Evolutionary conservation across 2,797 vertebrate genomes (phyloP).

Genomic region (Channa striata): DNA sequence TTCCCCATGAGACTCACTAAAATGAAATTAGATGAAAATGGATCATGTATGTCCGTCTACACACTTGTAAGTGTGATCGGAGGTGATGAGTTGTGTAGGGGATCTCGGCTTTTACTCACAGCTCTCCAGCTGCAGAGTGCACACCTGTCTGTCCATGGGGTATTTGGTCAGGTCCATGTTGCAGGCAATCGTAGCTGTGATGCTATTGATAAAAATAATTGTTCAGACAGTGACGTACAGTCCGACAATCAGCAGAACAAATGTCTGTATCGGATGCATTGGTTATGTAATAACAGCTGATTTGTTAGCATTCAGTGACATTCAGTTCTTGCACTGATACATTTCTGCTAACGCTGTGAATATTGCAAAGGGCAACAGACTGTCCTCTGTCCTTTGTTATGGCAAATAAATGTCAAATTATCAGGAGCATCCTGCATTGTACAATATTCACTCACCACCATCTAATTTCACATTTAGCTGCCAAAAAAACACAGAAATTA

Average conservation of each 20-base stretch:
- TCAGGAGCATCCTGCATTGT: background rate
- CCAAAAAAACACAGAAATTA: background rate
- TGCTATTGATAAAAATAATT: slow-evolving; percentile 75
- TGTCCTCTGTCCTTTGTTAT: background rate
- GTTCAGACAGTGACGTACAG: too few species aligned
- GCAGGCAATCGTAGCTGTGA: slow-evolving; percentile 92
- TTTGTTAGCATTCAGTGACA: background rate
- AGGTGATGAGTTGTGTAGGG: background rate
- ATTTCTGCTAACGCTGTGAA: background rate
- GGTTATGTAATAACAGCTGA: slow-evolving; percentile 4
- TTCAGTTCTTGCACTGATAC: background rate
- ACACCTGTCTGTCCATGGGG: slow-evolving; percentile 94
- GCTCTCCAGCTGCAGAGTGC: slow-evolving; percentile 94
- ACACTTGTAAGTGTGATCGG: slow-evolving; percentile 20
- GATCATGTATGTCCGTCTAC: slow-evolving; percentile 31
- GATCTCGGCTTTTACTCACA: slow-evolving; percentile 85
- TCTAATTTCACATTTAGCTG: background rate
- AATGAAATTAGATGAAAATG: slow-evolving; percentile 31
- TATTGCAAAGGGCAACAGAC: background rate
- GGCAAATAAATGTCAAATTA: background rate
- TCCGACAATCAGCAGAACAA: too few species aligned
- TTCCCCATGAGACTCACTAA: slow-evolving; percentile 53
- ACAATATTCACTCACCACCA: background rate
- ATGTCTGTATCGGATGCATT: slow-evolving; percentile 2
- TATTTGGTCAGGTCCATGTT: slow-evolving; percentile 96